Conservation (phyloP, 2,888 invertebrate species). For the Drosophila helvetica region DNA sequence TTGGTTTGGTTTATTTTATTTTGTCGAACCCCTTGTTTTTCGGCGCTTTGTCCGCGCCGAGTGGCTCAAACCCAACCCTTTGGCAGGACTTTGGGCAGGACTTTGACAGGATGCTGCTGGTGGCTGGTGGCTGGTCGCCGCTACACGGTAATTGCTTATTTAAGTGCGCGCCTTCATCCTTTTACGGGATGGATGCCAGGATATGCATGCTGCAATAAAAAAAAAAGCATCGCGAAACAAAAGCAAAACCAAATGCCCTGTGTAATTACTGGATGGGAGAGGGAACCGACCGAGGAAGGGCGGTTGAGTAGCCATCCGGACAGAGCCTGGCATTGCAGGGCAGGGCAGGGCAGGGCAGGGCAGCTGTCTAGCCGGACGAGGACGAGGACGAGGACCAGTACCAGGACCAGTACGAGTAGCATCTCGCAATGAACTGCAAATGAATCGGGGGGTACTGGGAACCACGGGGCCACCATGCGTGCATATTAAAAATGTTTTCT, state of each 20-base stretch:
- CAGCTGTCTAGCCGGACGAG: constrained; percentile 51
- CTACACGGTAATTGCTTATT: constrained; percentile 78
- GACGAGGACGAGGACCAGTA: constrained; percentile 27
- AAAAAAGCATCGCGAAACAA: constrained; percentile 32
- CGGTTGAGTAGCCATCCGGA: constrained; percentile 62
- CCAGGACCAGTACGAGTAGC: constrained; percentile 45
- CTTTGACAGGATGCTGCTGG: constrained; percentile 74
- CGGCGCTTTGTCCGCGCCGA: constrained; percentile 46
- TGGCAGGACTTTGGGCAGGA: constrained; percentile 67
- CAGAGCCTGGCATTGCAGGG: constrained; percentile 1
- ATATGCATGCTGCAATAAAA: constrained; percentile 31
- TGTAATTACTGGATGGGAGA: constrained; percentile 72
- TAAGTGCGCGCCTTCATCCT: constrained; percentile 76
- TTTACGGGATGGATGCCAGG: constrained; percentile 71
- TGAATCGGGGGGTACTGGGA: constrained; percentile 45
- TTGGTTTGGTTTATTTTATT: constrained; percentile 4
- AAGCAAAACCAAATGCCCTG: constrained; percentile 71
- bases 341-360: constrained; percentile 31
- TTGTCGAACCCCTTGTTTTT: constrained; percentile 56
- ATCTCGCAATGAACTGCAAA: constrained; percentile 69
- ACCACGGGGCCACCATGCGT: constrained; percentile 62
- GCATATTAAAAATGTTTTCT: constrained; percentile 75
- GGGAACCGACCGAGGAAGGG: constrained; percentile 37
- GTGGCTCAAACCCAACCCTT: constrained; percentile 46
- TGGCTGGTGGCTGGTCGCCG: constrained; percentile 45